Base-by-base conservation (phyloP, 2,888 invertebrate genomes). In the Lamproptera curius region DNA sequence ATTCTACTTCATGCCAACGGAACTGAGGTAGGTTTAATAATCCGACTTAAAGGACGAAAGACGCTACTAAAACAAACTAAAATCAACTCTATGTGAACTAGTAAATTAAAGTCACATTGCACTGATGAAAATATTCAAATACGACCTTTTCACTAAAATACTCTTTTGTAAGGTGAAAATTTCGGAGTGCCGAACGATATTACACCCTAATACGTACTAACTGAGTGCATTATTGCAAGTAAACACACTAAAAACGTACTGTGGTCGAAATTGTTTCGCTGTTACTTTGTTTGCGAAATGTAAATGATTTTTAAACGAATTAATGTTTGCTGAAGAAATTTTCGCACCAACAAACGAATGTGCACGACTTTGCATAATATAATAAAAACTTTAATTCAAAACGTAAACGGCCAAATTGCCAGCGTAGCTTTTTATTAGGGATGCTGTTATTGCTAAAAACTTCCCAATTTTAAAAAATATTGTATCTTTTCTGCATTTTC, bases 1-100 rank as follows among this genome's bases (percentile, higher is more conserved):
- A 79, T 82, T 76, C 70, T 65, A 65, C 72, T 74, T 76, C 70
- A 71, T 13, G 13, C 11, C 31, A 11, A 31, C 67, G 68, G 64
- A 62, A 66, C 70, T 70, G 65, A 68, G 67, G 68, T 71, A n/a
- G n/a, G n/a, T n/a, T n/a, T n/a, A n/a, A n/a, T n/a, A n/a, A n/a
- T n/a, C n/a, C n/a, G n/a, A n/a, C n/a, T n/a, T n/a, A n/a, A n/a
- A n/a, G n/a, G n/a, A n/a, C n/a, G n/a, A n/a, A n/a, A n/a, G n/a
- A n/a, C n/a, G n/a, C n/a, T n/a, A n/a, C n/a, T n/a, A n/a, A n/a
- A n/a, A n/a, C n/a, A n/a, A n/a, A n/a, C n/a, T n/a, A n/a, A n/a
- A n/a, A n/a, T n/a, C n/a, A n/a, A n/a, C n/a, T n/a, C n/a, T n/a
- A n/a, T n/a, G n/a, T n/a, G n/a, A n/a, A n/a, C n/a, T n/a, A n/a